phyloP scores from a whole-genome alignment of 2,888 invertebrate genomes.

The Troides oblongomaculatus region DNA sequence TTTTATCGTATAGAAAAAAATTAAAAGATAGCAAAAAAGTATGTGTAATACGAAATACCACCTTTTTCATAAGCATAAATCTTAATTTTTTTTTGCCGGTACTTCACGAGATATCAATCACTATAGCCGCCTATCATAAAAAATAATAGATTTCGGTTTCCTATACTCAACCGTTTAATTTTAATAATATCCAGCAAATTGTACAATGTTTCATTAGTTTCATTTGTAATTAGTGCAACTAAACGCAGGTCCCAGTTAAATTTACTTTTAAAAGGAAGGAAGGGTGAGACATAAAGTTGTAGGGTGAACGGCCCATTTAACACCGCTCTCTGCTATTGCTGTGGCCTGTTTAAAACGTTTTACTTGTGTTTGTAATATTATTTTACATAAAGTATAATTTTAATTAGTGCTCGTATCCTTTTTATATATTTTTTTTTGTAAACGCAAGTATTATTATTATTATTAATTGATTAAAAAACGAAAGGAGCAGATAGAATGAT shows the following conservation, averaged over 20 bases:
- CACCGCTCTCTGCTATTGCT: conserved; percentile 6
- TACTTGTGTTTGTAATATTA: background rate
- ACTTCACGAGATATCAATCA: too few species aligned
- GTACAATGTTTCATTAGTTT: background rate
- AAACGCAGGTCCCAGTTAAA: conserved; percentile 1
- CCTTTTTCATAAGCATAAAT: too few species aligned
- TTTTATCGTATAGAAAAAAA: too few species aligned
- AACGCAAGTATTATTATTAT: background rate
- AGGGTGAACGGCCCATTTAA: conserved; percentile 12
- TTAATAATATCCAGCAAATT: background rate
- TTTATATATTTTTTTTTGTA: background rate
- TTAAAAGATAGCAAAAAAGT: too few species aligned
- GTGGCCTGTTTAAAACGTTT: conserved; percentile 1
- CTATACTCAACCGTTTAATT: too few species aligned
- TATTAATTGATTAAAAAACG: too few species aligned
- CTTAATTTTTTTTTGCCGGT: too few species aligned
- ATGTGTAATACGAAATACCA: too few species aligned
- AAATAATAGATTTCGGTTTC: too few species aligned
- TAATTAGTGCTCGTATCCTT: background rate
- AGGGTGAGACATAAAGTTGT: conserved; percentile 10
- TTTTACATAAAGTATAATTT: background rate
- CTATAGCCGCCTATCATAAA: too few species aligned
- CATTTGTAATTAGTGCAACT: background rate
- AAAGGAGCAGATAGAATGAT: too few species aligned
- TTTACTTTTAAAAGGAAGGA: conserved; percentile 12